Base-by-base conservation (phyloP, 1,140 invertebrate species). In the Acyrthosiphon pisum region DNA sequence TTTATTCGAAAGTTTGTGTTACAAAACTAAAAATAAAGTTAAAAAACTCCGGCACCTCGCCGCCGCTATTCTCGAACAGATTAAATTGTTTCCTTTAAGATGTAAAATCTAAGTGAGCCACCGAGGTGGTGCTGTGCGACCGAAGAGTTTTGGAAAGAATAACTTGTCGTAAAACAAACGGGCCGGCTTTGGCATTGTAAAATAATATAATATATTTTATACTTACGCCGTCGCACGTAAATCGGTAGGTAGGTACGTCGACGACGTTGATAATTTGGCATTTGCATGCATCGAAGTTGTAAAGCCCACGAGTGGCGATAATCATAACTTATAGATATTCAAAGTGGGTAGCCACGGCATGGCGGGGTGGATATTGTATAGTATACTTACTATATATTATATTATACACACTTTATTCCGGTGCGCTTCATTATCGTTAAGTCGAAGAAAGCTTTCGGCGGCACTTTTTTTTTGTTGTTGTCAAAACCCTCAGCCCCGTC, bases 301-400 rank as follows among this genome's bases (percentile, higher is more conserved):
- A 91, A 91, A 91, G 87, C 87, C 50, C 46, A n/a, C 81, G 91
- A 53, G 91, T 91, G 90, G 41, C 81, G 91, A 93, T 93, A 53
- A 93, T 53, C 91, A 53, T 93, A 93, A 93, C 91, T 93, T 53
- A 84, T 93, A 93, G 91, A 93, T 93, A 93, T 93, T 93, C 91
- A 93, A 84, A 93, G 46, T 84, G 81, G n/a, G 48, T 84, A 35
- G 22, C 41, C 30, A 7, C 11, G 84, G 26, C 30, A 9, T 23
- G 46, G 26, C 6, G 76, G 87, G 48, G 90, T 37, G 2, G 90
- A 50, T 68, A 56, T 76, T 81, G 35, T 37, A 35, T 20, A 48
- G 26, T n/a, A 22, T 4, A 0, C 37, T 22, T 53, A 35, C n/a
- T 86, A 86, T 86, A 46, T 30, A 46, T 41, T 81, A 89, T 26